Conservation (phyloP, 2,888 invertebrate species). For the Erannis defoliaria region DNA sequence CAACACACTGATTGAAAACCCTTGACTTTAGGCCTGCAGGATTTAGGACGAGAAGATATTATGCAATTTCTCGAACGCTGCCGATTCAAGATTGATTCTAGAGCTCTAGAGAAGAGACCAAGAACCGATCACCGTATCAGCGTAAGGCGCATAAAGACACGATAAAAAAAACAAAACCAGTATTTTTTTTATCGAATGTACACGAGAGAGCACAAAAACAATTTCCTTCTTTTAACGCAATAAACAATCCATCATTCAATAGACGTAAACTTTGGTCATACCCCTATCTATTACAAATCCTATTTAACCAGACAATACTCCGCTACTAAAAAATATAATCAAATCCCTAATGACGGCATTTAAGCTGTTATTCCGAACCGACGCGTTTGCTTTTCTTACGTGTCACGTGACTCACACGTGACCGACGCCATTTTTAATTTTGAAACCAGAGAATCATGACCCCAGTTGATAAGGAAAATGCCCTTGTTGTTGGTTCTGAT, state of each 20-base stretch:
- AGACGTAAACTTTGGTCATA: constrained; percentile 43
- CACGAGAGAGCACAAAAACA: no score
- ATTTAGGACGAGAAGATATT: no score
- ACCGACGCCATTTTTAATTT: constrained; percentile 70
- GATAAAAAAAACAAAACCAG: no score
- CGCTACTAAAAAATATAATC: constrained; percentile 67
- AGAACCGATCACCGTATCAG: no score
- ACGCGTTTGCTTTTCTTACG: constrained; percentile 79
- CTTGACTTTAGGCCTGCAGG: no score
- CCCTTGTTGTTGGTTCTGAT: constrained; percentile 15
- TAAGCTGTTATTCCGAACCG: constrained; percentile 79
- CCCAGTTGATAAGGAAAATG: constrained; percentile 13
- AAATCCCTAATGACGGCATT: constrained; percentile 80
- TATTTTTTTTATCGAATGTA: no score
- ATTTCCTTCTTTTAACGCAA: not conserved
- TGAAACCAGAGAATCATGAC: constrained; percentile 51
- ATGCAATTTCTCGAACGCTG: no score
- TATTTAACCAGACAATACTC: constrained; percentile 68
- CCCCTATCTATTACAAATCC: constrained; percentile 80
- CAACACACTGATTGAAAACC: no score
- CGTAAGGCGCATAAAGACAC: no score
- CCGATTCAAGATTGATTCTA: no score
- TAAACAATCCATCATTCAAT: constrained; percentile 39
- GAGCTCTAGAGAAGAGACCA: no score
- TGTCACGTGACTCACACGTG: constrained; percentile 79